Evolutionary conservation across 1,140 invertebrate species (phyloP).

Genomic region (Drosophila aff.): DNA sequence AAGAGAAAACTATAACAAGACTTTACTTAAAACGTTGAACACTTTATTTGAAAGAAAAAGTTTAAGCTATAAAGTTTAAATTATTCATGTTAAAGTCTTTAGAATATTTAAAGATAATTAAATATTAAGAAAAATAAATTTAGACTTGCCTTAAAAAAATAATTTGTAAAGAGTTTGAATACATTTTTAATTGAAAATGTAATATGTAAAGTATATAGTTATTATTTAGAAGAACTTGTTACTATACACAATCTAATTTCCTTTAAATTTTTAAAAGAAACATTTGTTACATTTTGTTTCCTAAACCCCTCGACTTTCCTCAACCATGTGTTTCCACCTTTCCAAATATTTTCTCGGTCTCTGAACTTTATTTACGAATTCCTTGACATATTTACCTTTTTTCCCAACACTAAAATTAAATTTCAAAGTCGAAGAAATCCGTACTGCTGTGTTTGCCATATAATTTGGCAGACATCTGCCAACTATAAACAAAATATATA

Average conservation of each 20-base stretch:
- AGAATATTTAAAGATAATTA: neutral
- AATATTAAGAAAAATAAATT: neutral
- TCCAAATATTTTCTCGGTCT: constrained; percentile 5
- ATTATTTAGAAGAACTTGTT: neutral
- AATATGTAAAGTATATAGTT: neutral
- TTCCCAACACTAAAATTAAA: constrained; percentile 27
- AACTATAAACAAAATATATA: constrained; percentile 65
- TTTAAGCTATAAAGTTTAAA: neutral
- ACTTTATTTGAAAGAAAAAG: neutral
- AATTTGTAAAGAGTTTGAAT: neutral
- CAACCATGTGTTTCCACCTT: constrained; percentile 2
- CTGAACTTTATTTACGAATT: constrained; percentile 55
- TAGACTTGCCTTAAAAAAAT: neutral
- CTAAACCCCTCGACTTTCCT: neutral
- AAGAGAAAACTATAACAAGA: neutral
- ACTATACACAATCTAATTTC: neutral
- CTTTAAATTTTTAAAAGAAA: neutral
- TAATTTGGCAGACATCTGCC: constrained; percentile 66
- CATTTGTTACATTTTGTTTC: neutral
- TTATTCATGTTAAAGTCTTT: neutral
- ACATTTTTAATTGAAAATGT: too few relatives aligned
- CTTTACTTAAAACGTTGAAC: neutral
- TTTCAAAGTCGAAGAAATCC: constrained; percentile 39
- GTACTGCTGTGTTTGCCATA: constrained; percentile 20
- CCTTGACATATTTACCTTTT: constrained; percentile 75